phyloP scores from a whole-genome alignment of 1,140 invertebrate genomes.

The Drosophila lowei region DNA sequence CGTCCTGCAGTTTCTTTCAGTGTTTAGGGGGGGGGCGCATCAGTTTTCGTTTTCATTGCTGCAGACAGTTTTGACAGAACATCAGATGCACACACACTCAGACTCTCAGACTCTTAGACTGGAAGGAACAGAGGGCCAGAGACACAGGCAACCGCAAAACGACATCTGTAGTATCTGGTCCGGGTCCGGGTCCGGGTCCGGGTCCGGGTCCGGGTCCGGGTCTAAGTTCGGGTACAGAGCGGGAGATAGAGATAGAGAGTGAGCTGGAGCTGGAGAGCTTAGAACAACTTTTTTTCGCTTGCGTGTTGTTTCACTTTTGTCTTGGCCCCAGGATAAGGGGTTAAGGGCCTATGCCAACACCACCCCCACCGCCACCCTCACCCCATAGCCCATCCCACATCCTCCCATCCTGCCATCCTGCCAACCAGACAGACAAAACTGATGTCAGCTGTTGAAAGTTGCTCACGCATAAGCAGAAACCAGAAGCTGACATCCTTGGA shows the following conservation, averaged over 20 bases:
- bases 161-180: conserved; percentile 46
- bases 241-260: too few species aligned
- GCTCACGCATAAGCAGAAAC: conserved; percentile 57
- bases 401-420: conserved; percentile 7
- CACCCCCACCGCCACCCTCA: conserved; percentile 13
- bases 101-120: conserved; percentile 1
- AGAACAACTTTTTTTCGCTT: conserved; percentile 52
- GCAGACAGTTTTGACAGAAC: conserved; percentile 61
- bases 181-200: neutral
- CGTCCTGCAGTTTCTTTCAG: too few species aligned
- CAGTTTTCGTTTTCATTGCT: conserved; percentile 55
- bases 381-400: neutral
- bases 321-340: conserved; percentile 32
- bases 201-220: conserved; percentile 1
- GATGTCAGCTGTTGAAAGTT: conserved; percentile 65
- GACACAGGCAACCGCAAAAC: conserved; percentile 47
- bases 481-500: conserved; percentile 29
- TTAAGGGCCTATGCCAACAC: conserved; percentile 20
- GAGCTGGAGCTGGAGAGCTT: conserved; percentile 9
- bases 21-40: too few species aligned
- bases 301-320: conserved; percentile 41
- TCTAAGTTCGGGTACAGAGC: neutral
- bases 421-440: conserved; percentile 13
- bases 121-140: neutral
- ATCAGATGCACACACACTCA: conserved; percentile 47